Base-by-base conservation (phyloP, 2,888 invertebrate species). In the Agonopterix subpropinquella region DNA sequence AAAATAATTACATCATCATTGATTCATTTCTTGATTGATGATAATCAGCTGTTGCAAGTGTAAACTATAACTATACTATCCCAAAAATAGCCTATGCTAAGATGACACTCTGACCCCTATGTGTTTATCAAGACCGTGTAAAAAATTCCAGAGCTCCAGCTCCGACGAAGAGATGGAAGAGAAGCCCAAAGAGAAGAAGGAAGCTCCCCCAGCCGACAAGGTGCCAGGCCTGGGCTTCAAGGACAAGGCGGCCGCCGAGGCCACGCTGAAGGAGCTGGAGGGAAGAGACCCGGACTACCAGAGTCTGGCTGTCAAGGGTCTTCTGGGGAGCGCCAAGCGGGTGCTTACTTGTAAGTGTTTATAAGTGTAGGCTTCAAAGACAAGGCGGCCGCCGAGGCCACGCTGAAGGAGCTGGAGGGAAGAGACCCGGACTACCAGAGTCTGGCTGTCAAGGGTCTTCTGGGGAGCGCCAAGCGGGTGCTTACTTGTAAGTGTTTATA, bases 311-410 rank as follows among this genome's bases (percentile, higher is more conserved):
- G 84, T 94, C 10, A 92, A 91, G 62, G 94, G 94, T 1, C 83
- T 94, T 3, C 89, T 94, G 15, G 93, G 93, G 5, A 88, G 93
- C 48, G 94, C 94, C 0, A 92, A 93, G 67, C 87, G 94, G 35
- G 93, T 93, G 0, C 84, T 94, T 2, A 92, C 93, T 1, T 89
- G 91, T 91, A 61, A 77, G 86, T 79, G 15, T n/a, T n/a, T n/a
- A n/a, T n/a, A n/a, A n/a, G n/a, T n/a, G n/a, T n/a, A n/a, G 93
- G 95, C 15, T 95, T 95, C 76, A 95, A 95, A 70, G 94, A 95
- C 71, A 92, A 92, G 69, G 92, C 90, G n/a, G 91, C 93, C 1
- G 95, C 95, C 0, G 79, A 91, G 55, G 91, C 90, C 47, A 94
- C 94, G 0, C 77, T 95, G 5, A 59, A 62, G 45, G 82, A 73